These are phyloP conservation scores for Rana temporaria DNA, from an alignment of 2,113 vertebrate species.

Conservation along the genomic window DNA sequence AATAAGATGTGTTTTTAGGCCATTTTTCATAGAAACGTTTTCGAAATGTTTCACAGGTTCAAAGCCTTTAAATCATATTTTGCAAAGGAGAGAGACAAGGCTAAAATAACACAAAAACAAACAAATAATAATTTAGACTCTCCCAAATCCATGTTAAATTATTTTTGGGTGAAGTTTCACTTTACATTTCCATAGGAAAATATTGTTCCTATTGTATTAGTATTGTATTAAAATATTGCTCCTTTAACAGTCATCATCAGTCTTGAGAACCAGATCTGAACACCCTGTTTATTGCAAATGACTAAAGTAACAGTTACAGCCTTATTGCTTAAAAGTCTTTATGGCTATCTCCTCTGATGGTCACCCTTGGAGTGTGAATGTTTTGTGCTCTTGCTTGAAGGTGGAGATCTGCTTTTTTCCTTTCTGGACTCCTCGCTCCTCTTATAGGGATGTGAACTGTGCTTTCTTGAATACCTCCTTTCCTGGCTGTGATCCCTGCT, in stretches of 20 bases:
- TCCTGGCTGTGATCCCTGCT: conserved; percentile 67
- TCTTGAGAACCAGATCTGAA: conserved; percentile 10
- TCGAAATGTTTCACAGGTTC: too few species aligned
- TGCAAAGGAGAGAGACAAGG: too few species aligned
- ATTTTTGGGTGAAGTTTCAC: too few species aligned
- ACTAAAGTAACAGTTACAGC: neutral
- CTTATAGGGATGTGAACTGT: conserved; percentile 70
- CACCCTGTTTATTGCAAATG: conserved; percentile 11
- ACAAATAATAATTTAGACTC: too few species aligned
- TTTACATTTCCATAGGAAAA: too few species aligned
- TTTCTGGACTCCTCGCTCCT: conserved; percentile 67
- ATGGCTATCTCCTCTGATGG: conserved; percentile 63
- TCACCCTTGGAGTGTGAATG: conserved; percentile 65
- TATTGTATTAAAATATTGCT: too few species aligned
- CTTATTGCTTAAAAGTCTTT: conserved; percentile 5
- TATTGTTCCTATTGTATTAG: too few species aligned
- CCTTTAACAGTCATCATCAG: conserved; percentile 36
- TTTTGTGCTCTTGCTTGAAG: conserved; percentile 65
- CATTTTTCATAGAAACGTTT: too few species aligned
- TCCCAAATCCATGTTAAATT: too few species aligned
- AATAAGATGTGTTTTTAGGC: too few species aligned
- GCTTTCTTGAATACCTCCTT: conserved; percentile 71
- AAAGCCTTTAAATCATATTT: too few species aligned
- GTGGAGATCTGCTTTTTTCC: conserved; percentile 68
- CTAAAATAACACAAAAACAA: too few species aligned